These are phyloP conservation scores for Nyctibius bracteatus DNA, from an alignment of 2,113 vertebrate genomes.

Conservation along the genomic window DNA sequence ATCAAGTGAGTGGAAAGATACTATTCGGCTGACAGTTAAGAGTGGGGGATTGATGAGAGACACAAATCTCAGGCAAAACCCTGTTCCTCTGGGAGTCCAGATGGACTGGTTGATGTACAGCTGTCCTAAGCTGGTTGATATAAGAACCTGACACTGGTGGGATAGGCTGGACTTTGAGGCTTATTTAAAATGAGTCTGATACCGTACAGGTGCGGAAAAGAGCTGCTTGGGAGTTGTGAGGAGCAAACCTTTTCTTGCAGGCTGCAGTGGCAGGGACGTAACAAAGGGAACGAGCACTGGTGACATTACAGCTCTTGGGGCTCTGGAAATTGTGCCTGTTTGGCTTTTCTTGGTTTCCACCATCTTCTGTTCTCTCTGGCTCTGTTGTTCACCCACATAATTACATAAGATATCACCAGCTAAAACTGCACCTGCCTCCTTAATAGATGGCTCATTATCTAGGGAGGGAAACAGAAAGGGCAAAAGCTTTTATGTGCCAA, in stretches of 20 bases:
- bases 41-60: not conserved
- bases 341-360: not conserved
- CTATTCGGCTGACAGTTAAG: not conserved
- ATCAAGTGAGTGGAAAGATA: not conserved
- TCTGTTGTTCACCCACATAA: constrained; percentile 27
- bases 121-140: not conserved
- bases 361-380: not conserved
- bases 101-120: not conserved
- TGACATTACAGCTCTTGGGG: not conserved
- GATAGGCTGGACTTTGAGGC: not conserved
- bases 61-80: not conserved
- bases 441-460: constrained; percentile 47
- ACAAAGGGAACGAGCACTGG: not conserved
- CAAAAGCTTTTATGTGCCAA: constrained; percentile 33
- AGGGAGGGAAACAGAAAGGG: constrained; percentile 53
- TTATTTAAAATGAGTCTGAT: not conserved
- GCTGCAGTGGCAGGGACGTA: fast-evolving
- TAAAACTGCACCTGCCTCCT: constrained; percentile 21
- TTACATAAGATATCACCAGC: constrained; percentile 19
- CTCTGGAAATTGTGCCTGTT: not conserved
- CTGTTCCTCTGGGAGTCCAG: not conserved
- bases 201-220: not conserved
- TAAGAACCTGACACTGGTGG: not conserved
- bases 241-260: not conserved
- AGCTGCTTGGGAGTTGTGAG: not conserved